phyloP scores from a whole-genome alignment of 2,113 vertebrate species.

The Suncus etruscus region DNA sequence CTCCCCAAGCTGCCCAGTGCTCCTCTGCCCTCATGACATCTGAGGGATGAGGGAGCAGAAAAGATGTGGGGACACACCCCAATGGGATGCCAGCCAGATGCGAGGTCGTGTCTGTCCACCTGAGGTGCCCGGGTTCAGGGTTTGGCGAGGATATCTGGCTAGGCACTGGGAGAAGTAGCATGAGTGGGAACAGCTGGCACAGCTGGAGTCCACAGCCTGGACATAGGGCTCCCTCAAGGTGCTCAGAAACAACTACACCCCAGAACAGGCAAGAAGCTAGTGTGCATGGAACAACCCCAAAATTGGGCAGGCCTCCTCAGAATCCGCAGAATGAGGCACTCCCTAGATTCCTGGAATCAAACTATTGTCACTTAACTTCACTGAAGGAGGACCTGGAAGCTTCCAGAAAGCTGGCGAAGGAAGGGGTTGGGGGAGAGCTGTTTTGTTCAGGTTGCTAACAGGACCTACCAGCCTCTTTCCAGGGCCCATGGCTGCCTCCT shows the following conservation, averaged over 20 bases:
- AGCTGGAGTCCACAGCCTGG: not conserved
- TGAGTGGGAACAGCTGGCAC: not conserved
- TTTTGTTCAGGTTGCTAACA: not conserved
- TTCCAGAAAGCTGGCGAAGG: conserved; percentile 2
- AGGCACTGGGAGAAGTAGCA: not conserved
- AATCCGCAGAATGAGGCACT: not conserved
- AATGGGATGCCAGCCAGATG: not conserved
- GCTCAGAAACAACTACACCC: conserved; percentile 18
- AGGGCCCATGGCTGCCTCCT: not conserved
- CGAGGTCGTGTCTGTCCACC: not conserved
- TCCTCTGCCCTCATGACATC: not conserved
- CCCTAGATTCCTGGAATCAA: no score
- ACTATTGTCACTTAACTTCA: no score
- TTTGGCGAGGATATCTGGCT: not conserved
- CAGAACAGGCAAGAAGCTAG: not conserved
- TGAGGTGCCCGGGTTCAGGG: not conserved
- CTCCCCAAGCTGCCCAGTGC: not conserved
- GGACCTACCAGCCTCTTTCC: not conserved
- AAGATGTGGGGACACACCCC: not conserved
- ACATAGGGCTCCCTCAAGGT: not conserved
- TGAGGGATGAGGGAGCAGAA: not conserved
- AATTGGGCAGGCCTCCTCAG: not conserved
- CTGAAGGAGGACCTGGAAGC: not conserved
- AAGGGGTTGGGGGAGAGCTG: not conserved
- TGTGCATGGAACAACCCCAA: no score